Evolutionary conservation across 2,888 invertebrate genomes (phyloP).

Genomic region (Congeria kusceri): DNA sequence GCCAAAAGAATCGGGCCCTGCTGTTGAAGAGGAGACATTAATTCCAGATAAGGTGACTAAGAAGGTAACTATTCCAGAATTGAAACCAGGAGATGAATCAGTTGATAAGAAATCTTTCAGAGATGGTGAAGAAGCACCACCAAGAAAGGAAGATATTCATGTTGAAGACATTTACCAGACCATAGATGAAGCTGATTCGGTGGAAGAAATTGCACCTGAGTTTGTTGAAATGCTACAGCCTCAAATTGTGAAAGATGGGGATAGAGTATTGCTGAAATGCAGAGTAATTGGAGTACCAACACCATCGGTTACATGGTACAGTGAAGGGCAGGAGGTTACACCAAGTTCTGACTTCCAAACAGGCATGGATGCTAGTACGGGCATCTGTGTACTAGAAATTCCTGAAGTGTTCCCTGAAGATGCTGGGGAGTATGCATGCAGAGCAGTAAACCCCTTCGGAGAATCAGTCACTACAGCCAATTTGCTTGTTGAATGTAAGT

Average conservation of each 20-base stretch:
- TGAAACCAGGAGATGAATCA: conserved; percentile 60
- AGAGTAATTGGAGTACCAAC: conserved; percentile 79
- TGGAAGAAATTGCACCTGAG: conserved; percentile 79
- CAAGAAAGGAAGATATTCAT: conserved; percentile 62
- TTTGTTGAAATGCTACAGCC: conserved; percentile 82
- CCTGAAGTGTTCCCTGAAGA: conserved; percentile 99
- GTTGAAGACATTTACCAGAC: conserved; percentile 68
- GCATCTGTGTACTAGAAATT: conserved; percentile 92
- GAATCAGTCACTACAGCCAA: conserved; percentile 93
- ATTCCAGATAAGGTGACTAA: conserved; percentile 67
- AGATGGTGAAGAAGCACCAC: conserved; percentile 67
- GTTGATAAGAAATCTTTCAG: conserved; percentile 58
- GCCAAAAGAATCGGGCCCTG: conserved; percentile 41
- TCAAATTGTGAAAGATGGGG: conserved; percentile 80
- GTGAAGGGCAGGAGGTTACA: conserved; percentile 73
- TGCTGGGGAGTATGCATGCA: conserved; percentile 97
- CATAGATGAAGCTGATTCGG: conserved; percentile 68
- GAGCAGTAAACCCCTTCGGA: conserved; percentile 97
- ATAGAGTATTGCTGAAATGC: conserved; percentile 77
- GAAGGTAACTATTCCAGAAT: conserved; percentile 66
- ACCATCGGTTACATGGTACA: conserved; percentile 82
- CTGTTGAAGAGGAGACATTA: conserved; percentile 62
- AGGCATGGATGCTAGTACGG: conserved; percentile 79
- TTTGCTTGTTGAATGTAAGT: conserved; percentile 81
- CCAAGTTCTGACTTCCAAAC: conserved; percentile 78